A percentile compares a stretch with the other conserved stretches of the same genome.
phyloP scores from a whole-genome alignment of 2,888 invertebrate species.

The Zaprionus bogoriensis region DNA sequence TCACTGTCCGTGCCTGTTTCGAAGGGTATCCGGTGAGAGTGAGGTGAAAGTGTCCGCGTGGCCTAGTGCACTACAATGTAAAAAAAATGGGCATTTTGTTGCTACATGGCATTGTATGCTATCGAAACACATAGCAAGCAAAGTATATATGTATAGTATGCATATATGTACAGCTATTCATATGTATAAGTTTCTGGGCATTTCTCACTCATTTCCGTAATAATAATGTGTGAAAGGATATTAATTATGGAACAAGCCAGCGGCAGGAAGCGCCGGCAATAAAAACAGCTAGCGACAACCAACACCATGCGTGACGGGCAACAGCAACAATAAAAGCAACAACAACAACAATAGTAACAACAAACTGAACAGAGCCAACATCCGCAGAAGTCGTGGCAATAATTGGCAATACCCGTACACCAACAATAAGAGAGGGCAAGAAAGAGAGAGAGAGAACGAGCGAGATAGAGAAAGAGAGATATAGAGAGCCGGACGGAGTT shows the following conservation, averaged over 20 bases:
- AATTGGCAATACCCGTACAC: slow-evolving; percentile 33
- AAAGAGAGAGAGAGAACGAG: too few species aligned
- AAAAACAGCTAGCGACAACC: slow-evolving; percentile 76
- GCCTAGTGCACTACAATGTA: too few species aligned
- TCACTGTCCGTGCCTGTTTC: too few species aligned
- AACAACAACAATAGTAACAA: slow-evolving; percentile 47
- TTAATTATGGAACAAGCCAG: slow-evolving; percentile 78
- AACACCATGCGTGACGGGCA: slow-evolving; percentile 75
- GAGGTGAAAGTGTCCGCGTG: too few species aligned
- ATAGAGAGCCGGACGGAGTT: neutral
- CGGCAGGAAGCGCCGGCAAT: slow-evolving; percentile 72
- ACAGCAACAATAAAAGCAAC: slow-evolving; percentile 48
- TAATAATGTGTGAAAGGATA: slow-evolving; percentile 78
- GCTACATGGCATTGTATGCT: neutral
- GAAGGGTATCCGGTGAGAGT: too few species aligned
- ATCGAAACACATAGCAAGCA: too few species aligned
- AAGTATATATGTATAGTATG: neutral
- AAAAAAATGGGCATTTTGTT: too few species aligned
- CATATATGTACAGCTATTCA: neutral
- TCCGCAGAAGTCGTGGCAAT: too few species aligned
- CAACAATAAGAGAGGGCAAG: neutral
- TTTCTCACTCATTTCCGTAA: slow-evolving; percentile 67
- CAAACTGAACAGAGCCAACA: too few species aligned
- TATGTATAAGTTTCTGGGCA: slow-evolving; percentile 1
- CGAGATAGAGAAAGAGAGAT: too few species aligned